Evolutionary conservation across 2,113 vertebrate species (phyloP), one percentile per base, ranked within the genome.

Genomic region (Rhegmatorhina hoffmannsi): DNA sequence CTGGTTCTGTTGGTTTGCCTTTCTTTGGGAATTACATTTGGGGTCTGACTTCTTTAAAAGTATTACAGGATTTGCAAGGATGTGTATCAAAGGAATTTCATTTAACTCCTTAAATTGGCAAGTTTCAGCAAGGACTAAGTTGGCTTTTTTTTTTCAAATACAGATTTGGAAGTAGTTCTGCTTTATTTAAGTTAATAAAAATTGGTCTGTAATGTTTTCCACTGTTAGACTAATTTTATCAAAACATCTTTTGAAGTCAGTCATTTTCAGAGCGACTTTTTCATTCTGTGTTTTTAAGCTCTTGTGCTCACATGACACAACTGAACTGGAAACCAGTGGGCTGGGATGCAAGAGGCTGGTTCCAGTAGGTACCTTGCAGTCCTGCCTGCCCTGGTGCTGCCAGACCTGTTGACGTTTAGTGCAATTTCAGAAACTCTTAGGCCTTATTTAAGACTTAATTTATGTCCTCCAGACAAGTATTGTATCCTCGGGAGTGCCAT

Each of bases 401-500:
- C 17, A 36, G 47, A 8, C 7, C 13, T 6, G 0, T 20, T 66
- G 43, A 38, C 36, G 34, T 36, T 25, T 21, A 19, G 13, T 52
- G 25, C 43, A 11, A 7, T 52, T 55, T 58, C 29, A 68, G 50
- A 78, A n/a, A 52, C 15, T n/a, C 50, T 5, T 8, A 28, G 60
- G 46, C 19, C 36, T 66, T 62, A 7, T 46, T 91, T 55, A 43
- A 29, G 33, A 47, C 17, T n/a, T 52, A 26, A 11, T 5, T 63
- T 87, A 0, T 2, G 2, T 69, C 11, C 11, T 23, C 6, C 4
- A 19, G 31, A 12, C 3, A 6, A 40, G 13, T 49, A 44, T 17
- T 76, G 15, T 74, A 11, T 58, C 44, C 20, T 50, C 78, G 26
- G 1, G 4, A 66, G 4, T 8, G 15, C 36, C 1, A 0, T 60